Evolutionary conservation across 2,888 invertebrate genomes (phyloP).

Genomic region (Celastrina argiolus): DNA sequence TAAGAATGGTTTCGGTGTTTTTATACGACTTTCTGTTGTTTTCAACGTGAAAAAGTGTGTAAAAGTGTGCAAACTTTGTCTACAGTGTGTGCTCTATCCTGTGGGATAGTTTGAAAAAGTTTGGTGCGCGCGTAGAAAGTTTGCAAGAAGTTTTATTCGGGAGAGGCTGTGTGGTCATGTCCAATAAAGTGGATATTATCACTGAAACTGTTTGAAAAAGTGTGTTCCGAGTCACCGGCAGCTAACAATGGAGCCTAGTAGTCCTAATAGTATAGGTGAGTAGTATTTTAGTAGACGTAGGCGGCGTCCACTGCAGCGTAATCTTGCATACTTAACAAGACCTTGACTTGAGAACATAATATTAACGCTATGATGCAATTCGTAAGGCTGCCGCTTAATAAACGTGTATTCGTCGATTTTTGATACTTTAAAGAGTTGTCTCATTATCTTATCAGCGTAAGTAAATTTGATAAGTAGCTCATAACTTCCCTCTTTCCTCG

Average conservation of each 20-base stretch:
- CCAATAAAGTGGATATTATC: constrained; percentile 53
- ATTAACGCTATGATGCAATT: constrained; percentile 39
- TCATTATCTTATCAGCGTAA: constrained; percentile 61
- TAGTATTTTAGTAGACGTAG: constrained; percentile 42
- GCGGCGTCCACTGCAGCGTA: constrained; percentile 24
- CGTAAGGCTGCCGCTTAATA: constrained; percentile 30
- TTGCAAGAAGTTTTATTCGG: constrained; percentile 48
- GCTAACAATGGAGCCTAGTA: constrained; percentile 58
- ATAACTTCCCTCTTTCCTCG: background rate
- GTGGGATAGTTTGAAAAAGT: constrained; percentile 31
- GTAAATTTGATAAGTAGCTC: constrained; percentile 40
- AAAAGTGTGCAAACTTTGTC: constrained; percentile 36
- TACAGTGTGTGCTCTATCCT: constrained; percentile 24
- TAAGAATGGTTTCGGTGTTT: constrained; percentile 45
- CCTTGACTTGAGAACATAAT: constrained; percentile 43
- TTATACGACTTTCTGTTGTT: constrained; percentile 36
- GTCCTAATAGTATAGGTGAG: constrained; percentile 62
- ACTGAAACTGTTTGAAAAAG: constrained; percentile 50
- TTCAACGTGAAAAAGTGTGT: constrained; percentile 37
- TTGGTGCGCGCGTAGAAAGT: constrained; percentile 37
- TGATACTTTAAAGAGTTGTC: constrained; percentile 35
- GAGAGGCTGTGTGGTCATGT: constrained; percentile 65
- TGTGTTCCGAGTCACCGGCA: constrained; percentile 37
- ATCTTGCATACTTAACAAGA: constrained; percentile 36
- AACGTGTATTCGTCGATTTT: constrained; percentile 23